phyloP scores from a whole-genome alignment of 1,140 invertebrate species.

The Calliopsis andreniformis region DNA sequence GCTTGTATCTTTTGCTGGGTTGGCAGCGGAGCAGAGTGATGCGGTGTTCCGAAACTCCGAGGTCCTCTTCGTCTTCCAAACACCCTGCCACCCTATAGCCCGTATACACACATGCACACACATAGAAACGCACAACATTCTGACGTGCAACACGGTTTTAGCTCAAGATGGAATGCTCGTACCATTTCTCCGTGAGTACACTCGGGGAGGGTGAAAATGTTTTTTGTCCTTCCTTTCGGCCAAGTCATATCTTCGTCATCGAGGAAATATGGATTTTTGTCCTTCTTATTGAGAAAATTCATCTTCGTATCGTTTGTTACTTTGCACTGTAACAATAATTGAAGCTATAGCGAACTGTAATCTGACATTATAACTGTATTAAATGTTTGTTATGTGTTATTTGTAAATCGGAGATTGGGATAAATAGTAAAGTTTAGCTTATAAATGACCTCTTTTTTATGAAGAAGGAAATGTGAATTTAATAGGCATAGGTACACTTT shows the following conservation, averaged over 20 bases:
- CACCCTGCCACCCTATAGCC: conserved; percentile 67
- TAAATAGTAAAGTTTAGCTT: no score
- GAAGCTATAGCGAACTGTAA: not conserved
- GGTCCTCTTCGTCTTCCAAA: conserved; percentile 75
- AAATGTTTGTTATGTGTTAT: no score
- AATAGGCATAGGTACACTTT: no score
- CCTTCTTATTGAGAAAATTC: conserved; percentile 22
- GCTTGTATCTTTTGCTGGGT: conserved; percentile 65
- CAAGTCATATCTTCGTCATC: conserved; percentile 44
- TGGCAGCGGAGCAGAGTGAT: conserved; percentile 66
- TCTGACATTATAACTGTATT: no score
- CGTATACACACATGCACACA: conserved; percentile 26
- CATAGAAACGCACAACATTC: conserved; percentile 27
- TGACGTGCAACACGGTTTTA: conserved; percentile 62
- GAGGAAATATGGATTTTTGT: conserved; percentile 43
- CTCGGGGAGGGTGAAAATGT: conserved; percentile 49
- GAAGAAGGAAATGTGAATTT: no score
- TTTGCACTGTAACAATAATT: no score
- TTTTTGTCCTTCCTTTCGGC: conserved; percentile 40
- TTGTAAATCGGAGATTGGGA: no score
- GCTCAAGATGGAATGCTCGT: conserved; percentile 68
- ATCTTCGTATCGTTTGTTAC: conserved; percentile 2
- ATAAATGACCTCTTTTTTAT: no score
- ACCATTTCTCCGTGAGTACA: conserved; percentile 55
- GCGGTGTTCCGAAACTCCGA: conserved; percentile 74